A percentile compares a stretch with the other conserved stretches of the same genome.
Evolutionary conservation across 2,888 invertebrate species (phyloP).

Genomic region (Tachina fera): DNA sequence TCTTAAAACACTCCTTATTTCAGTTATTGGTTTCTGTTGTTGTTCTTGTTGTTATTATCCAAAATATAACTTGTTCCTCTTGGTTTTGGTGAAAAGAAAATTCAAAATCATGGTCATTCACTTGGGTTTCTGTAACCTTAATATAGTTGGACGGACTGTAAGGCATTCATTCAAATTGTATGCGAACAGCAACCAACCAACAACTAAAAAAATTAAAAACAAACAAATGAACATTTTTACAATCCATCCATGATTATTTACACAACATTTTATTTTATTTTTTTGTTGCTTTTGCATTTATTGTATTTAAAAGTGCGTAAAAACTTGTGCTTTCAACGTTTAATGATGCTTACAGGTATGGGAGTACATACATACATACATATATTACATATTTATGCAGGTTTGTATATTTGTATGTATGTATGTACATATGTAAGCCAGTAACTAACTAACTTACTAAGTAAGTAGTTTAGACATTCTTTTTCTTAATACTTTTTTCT

Average conservation of each 20-base stretch:
- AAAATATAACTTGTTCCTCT: slow-evolving; percentile 55
- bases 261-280: slow-evolving; percentile 46
- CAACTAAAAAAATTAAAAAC: background rate
- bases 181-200: slow-evolving; percentile 5
- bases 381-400: background rate
- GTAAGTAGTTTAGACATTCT: slow-evolving; percentile 55
- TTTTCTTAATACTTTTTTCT: background rate
- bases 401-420: background rate
- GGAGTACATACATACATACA: no score
- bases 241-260: slow-evolving; percentile 61
- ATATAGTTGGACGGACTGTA: slow-evolving; percentile 10
- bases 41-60: background rate
- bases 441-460: slow-evolving; percentile 29
- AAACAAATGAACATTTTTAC: slow-evolving; percentile 39
- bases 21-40: slow-evolving; percentile 27
- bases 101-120: slow-evolving; percentile 71
- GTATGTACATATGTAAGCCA: slow-evolving; percentile 1
- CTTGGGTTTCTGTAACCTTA: slow-evolving; percentile 60
- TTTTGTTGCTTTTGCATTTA: slow-evolving; percentile 17
- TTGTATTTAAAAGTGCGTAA: slow-evolving; percentile 65
- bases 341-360: slow-evolving; percentile 49
- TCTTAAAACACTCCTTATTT: slow-evolving; percentile 63
- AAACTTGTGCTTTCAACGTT: slow-evolving; percentile 58
- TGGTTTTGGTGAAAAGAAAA: slow-evolving; percentile 30
- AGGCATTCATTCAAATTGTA: slow-evolving; percentile 47